Percentiles rank a stretch among this genome's conserved stretches.
phyloP scores from a whole-genome alignment of 2,113 vertebrate genomes.

The Lamprotornis superbus region DNA sequence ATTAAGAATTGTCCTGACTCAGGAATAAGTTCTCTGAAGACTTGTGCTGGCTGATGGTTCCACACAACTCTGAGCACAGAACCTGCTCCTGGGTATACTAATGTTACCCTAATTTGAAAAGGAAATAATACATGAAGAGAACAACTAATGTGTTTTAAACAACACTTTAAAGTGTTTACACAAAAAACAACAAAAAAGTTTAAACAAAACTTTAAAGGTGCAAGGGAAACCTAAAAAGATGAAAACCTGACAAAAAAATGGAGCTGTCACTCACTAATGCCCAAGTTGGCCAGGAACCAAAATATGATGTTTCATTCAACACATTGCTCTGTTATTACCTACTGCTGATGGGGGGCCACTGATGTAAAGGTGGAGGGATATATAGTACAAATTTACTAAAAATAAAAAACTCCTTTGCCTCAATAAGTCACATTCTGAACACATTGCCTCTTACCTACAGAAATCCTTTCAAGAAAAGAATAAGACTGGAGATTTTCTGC shows the following conservation, averaged over 20 bases:
- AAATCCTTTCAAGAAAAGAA: neutral
- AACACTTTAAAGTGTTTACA: neutral
- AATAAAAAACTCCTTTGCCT: neutral
- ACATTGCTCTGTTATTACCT: too few species aligned
- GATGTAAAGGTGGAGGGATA: neutral
- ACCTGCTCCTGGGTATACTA: neutral
- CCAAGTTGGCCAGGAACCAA: neutral
- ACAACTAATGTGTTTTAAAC: neutral
- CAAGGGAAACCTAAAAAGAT: neutral
- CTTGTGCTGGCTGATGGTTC: neutral
- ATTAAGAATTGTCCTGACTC: neutral
- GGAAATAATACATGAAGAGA: neutral
- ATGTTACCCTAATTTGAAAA: neutral
- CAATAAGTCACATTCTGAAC: neutral
- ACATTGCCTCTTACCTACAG: neutral
- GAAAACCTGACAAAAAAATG: neutral
- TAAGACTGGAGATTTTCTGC: neutral
- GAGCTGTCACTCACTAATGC: neutral
- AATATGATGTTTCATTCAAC: neutral
- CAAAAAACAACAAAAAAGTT: too few species aligned
- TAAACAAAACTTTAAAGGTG: neutral
- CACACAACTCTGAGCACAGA: neutral
- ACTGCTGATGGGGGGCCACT: neutral
- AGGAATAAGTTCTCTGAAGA: neutral
- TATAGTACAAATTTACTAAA: neutral